Conservation (phyloP, 2,797 vertebrate species). For the Erpetoichthys calabaricus region DNA sequence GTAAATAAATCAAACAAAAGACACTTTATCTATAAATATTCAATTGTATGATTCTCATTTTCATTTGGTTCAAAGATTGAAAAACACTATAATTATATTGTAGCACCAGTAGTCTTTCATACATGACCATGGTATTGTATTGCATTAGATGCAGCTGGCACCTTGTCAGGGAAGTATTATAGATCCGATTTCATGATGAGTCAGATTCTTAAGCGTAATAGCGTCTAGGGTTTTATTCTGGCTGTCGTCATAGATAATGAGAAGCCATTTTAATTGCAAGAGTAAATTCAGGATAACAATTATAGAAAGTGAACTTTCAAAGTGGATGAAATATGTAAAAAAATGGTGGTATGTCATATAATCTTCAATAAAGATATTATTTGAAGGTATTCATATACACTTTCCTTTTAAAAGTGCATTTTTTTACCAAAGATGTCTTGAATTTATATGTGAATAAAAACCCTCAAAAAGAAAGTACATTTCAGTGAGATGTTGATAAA, state of each 20-base stretch:
- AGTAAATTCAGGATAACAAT: constrained; percentile 9
- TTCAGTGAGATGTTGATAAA: too few relatives aligned
- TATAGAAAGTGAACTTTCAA: constrained; percentile 5
- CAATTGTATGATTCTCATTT: constrained; percentile 49
- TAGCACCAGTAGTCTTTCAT: constrained; percentile 31
- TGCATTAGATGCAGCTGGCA: constrained; percentile 27
- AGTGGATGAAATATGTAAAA: constrained; percentile 40
- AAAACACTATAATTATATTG: constrained; percentile 30
- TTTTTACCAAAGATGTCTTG: not conserved
- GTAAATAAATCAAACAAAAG: constrained; percentile 41
- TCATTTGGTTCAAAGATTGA: constrained; percentile 41
- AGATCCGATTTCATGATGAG: constrained; percentile 23
- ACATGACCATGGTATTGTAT: constrained; percentile 45
- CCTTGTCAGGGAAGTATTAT: constrained; percentile 11
- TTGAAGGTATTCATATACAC: constrained; percentile 37
- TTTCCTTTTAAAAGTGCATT: constrained; percentile 16
- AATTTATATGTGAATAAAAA: too few relatives aligned
- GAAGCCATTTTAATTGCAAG: constrained; percentile 3
- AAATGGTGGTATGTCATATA: constrained; percentile 45
- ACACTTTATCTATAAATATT: constrained; percentile 63
- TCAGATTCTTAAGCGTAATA: constrained; percentile 29
- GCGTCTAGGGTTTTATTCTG: constrained; percentile 40
- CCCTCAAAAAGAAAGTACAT: not conserved
- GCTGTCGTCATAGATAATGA: constrained; percentile 26
- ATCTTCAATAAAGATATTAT: constrained; percentile 41